Base-by-base conservation (phyloP, 2,888 invertebrate genomes). In the Ceraclea dissimilis region DNA sequence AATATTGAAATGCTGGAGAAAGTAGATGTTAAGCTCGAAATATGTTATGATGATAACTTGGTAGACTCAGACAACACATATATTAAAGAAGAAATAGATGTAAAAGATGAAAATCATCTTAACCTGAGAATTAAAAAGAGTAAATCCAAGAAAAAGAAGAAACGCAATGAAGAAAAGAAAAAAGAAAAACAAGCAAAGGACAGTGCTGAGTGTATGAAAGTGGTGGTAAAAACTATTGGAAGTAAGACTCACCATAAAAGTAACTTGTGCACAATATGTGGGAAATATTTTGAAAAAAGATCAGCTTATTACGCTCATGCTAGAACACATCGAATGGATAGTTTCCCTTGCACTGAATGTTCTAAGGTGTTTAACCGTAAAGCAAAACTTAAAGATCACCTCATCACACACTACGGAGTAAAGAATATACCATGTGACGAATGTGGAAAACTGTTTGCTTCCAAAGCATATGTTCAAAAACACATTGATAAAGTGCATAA, bases 401-500 rank as follows among this genome's bases (percentile, higher is more conserved):
- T 55, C 16, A 39, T 56, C 2, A 56, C 58, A 22, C 58, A 58
- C 22, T 58, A 49, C 16, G 58, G 55, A 1, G 55, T 58, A 1
- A 58, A 58, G 43, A 58, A 58, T 34, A 56, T 58, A 10, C 58
- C 58, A 1, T 58, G 58, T 19, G 52, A 44, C 26, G 55, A 52
- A 11, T 58, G 58, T 21, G 58, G 58, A n/a, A 55, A 56, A 48
- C 10, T 55, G 19, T 58, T 58, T 49, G 39, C 52, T 13, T 43
- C 58, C 6, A 51, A 52, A 2, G 52, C 44, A 2, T 56, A 58
- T 20, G 58, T 52, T 5, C 31, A 51, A 43, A 54, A 52, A 20
- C 58, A 58, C 39, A 34, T 58, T 17, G 48, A 56, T 22, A 55
- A 52, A 31, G 58, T 58, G 16, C 58, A 58, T 46, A 58, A 56